phyloP scores from a whole-genome alignment of 2,113 vertebrate genomes.

The Crotalus viridis region DNA sequence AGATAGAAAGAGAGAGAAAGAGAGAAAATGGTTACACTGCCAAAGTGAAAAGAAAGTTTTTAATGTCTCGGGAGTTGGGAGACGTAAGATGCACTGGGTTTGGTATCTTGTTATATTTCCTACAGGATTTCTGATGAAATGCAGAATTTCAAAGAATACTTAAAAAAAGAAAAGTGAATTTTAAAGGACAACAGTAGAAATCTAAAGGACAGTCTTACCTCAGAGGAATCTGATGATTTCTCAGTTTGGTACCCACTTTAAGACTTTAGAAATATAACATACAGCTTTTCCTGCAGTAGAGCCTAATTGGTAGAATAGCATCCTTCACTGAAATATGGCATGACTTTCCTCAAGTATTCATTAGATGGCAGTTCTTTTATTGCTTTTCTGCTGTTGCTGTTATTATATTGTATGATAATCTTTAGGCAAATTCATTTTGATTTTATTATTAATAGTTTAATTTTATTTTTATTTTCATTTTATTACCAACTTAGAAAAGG shows the following conservation, averaged over 20 bases:
- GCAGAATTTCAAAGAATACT: not conserved
- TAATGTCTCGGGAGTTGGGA: not conserved
- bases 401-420: not conserved
- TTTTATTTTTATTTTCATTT: not conserved
- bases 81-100: not conserved
- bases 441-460: not conserved
- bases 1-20: not conserved
- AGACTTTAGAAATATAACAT: not conserved
- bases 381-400: not conserved
- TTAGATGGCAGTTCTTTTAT: not conserved
- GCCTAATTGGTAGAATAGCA: not conserved
- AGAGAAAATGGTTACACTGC: not conserved
- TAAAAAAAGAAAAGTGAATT: not conserved
- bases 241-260: not conserved
- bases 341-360: not conserved
- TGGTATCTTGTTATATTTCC: not conserved
- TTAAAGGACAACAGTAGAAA: not conserved
- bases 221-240: not conserved
- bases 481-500: not conserved
- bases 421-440: not conserved
- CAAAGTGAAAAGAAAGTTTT: not conserved
- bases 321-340: not conserved
- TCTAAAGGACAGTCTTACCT: not conserved
- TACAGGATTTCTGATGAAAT: not conserved
- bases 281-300: not conserved